Conservation (phyloP, 2,888 invertebrate species). For the Drosophila flavopinicola region DNA sequence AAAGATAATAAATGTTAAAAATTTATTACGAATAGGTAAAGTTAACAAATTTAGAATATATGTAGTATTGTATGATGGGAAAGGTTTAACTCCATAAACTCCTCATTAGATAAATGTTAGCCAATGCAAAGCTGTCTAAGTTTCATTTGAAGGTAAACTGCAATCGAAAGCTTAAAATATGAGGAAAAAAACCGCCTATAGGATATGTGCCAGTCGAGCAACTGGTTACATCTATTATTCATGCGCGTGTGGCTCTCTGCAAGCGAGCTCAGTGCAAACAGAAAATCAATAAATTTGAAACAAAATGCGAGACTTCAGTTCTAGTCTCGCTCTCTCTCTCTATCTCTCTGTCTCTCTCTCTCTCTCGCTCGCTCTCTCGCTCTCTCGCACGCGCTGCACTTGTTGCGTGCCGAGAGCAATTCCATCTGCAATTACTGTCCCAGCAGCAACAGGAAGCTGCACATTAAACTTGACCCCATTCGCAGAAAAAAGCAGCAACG, state of each 20-base stretch:
- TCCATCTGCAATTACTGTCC: conserved; percentile 47
- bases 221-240: background rate
- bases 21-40: too few relatives aligned
- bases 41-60: too few relatives aligned
- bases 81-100: too few relatives aligned
- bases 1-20: too few relatives aligned
- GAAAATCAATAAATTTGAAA: conserved; percentile 58
- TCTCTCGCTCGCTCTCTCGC: background rate
- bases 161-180: too few relatives aligned
- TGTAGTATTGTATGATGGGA: too few relatives aligned
- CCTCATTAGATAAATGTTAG: too few relatives aligned
- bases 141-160: too few relatives aligned
- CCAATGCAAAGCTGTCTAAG: too few relatives aligned
- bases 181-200: background rate
- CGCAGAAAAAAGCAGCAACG: too few relatives aligned
- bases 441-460: conserved; percentile 63
- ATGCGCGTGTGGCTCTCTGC: conserved; percentile 43
- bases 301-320: conserved; percentile 45
- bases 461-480: conserved; percentile 77
- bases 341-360: background rate
- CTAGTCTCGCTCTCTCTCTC: background rate
- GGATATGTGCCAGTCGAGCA: conserved; percentile 13
- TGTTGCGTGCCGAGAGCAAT: conserved; percentile 59
- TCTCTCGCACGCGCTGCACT: conserved; percentile 45
- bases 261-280: conserved; percentile 21